Evolutionary conservation across 2,797 vertebrate species (phyloP).

Genomic region (Cyclura pinguis): DNA sequence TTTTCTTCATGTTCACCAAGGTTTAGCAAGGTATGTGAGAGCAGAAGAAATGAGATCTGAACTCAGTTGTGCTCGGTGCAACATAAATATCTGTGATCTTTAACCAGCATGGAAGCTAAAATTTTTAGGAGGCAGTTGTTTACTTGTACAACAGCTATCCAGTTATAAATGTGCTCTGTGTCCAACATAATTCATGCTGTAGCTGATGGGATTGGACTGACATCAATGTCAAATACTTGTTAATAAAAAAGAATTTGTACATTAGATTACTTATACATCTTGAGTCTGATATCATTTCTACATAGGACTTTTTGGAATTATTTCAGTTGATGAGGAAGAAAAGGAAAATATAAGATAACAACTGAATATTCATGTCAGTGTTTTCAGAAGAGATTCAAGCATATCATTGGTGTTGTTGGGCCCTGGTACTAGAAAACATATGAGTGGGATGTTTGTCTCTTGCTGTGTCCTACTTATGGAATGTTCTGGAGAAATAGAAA

Average conservation of each 20-base stretch:
- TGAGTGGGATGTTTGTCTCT: background rate
- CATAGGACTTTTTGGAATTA: background rate
- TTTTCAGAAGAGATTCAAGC: background rate
- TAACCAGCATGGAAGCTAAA: background rate
- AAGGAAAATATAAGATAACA: background rate
- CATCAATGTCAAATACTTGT: background rate
- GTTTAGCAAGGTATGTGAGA: slow-evolving; percentile 90
- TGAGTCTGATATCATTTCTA: background rate
- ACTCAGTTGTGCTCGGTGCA: background rate
- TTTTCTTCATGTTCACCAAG: slow-evolving; percentile 97
- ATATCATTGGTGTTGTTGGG: background rate
- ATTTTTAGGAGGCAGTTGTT: background rate
- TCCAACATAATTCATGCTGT: background rate
- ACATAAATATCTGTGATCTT: background rate
- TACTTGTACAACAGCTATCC: background rate
- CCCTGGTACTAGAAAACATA: background rate
- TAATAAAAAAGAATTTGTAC: background rate
- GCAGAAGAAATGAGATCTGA: background rate
- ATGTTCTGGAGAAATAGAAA: background rate
- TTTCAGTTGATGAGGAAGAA: background rate
- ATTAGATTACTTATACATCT: background rate
- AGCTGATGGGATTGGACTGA: no score
- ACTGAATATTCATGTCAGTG: background rate
- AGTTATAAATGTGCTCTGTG: background rate
- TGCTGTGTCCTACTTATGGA: background rate